Evolutionary conservation across 2,888 invertebrate genomes (phyloP), one percentile per base, ranked within the genome.

Genomic region (Drosophila meridiana): DNA sequence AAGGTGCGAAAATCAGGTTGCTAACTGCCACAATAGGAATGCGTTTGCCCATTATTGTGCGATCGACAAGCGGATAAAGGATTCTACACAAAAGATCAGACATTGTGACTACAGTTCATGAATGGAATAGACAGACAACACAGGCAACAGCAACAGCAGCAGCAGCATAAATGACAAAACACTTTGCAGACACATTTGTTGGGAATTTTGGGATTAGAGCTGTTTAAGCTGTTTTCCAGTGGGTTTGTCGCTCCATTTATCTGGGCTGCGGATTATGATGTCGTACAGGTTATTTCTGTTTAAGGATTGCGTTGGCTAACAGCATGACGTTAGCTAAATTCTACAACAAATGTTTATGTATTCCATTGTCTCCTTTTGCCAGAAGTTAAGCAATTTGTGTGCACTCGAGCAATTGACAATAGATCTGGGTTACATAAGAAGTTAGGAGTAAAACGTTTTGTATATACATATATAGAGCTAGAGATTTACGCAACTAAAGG

Each of bases 1-100:
- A 86, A 86, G 85, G 85, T 86, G 85, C 85, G 87, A 86, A 86
- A 86, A 87, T 84, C 84, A 79, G 75, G 30, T 86, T 38, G 34
- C 53, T 40, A 69, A 59, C 14, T 67, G 80, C 26, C 45, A 42
- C 60, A 65, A 73, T 56, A 14, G 8, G 7, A 56, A 56, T 38
- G 43, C 66, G 80, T 82, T 86, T 76, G 74, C 79, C 80, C 84
- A 86, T 86, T 84, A 86, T 84, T 84, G 86, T 80, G 83, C 68
- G 84, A 84, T 84, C 86, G 86, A 83, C 84, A 84, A 75, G 71
- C 69, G 78, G 86, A 84, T 83, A 84, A 84, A 76, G 63, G 45
- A 64, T 67, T 55, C 64, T 52, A 66, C 64, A 68, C 42, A 65
- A 68, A 42, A 34, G 70, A 57, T 72, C 78, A 78, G 79, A 70